Conservation (phyloP, 2,797 vertebrate genomes). For the Glossophaga mutica region DNA sequence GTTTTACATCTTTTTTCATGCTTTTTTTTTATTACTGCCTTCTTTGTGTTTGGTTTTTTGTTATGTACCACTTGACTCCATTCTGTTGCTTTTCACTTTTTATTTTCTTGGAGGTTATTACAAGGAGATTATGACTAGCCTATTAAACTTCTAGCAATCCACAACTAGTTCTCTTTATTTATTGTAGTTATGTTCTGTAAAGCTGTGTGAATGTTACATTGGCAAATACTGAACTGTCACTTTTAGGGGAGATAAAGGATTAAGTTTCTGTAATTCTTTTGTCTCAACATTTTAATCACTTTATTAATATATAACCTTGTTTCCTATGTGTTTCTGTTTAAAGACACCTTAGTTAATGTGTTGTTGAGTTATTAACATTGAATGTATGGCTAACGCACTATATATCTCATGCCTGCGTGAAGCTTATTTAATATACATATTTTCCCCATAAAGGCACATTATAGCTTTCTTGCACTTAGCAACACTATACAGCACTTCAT, state of each 20-base stretch:
- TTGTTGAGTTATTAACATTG: too few relatives aligned
- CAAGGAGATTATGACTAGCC: not conserved
- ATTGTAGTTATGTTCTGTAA: too few relatives aligned
- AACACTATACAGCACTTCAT: not conserved
- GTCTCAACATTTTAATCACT: not conserved
- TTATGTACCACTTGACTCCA: not conserved
- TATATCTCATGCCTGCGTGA: too few relatives aligned
- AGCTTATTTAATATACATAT: not conserved
- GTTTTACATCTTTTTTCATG: not conserved
- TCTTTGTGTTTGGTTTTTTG: not conserved
- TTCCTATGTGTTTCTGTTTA: too few relatives aligned
- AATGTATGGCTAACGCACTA: too few relatives aligned
- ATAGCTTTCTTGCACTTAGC: not conserved
- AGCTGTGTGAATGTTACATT: not conserved
- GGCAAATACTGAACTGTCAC: not conserved
- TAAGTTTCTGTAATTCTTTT: not conserved
- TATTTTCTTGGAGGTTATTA: not conserved
- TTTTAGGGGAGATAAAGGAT: not conserved
- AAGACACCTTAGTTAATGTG: too few relatives aligned
- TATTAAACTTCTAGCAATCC: not conserved
- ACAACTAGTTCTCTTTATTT: not conserved
- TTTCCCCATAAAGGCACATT: not conserved
- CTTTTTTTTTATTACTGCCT: not conserved
- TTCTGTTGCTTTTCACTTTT: not conserved
- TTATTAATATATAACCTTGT: not conserved